phyloP scores from a whole-genome alignment of 1,140 invertebrate genomes.

The Hestina assimilis region DNA sequence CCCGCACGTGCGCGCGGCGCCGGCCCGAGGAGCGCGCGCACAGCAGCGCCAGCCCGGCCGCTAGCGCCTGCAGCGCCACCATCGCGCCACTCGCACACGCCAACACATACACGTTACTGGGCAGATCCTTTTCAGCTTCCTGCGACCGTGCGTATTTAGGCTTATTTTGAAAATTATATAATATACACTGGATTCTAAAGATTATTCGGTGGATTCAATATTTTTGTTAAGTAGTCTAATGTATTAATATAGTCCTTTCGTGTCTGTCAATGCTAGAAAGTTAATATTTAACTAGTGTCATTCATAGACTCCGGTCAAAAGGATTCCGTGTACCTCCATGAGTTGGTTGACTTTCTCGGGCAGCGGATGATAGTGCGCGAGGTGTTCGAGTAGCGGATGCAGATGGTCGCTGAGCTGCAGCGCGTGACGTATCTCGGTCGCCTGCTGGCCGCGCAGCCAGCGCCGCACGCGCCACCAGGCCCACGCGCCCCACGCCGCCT shows the following conservation, averaged over 20 bases:
- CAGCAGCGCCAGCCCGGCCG: conserved; percentile 32
- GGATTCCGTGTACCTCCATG: too few relatives aligned
- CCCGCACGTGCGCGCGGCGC: neutral
- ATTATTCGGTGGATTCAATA: too few relatives aligned
- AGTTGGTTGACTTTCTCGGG: conserved; percentile 40
- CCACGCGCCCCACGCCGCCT: conserved; percentile 37
- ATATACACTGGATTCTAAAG: too few relatives aligned
- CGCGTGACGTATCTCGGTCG: conserved; percentile 33
- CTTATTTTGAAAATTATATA: too few relatives aligned
- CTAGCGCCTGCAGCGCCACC: conserved; percentile 39
- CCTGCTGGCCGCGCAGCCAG: conserved; percentile 33
- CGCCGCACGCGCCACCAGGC: conserved; percentile 29
- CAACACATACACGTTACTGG: conserved; percentile 39
- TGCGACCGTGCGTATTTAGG: too few relatives aligned
- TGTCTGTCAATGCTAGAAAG: too few relatives aligned
- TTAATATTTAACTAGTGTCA: neutral
- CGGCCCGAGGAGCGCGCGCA: conserved; percentile 1
- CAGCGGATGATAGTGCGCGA: conserved; percentile 49
- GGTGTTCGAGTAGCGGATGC: conserved; percentile 41
- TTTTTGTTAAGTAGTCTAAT: too few relatives aligned
- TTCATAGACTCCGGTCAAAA: too few relatives aligned
- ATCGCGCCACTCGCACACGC: conserved; percentile 21
- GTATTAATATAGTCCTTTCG: too few relatives aligned
- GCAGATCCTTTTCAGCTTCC: conserved; percentile 48
- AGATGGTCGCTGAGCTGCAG: conserved; percentile 41